A percentile compares a stretch with the other conserved stretches of the same genome.
Evolutionary conservation across 30 jellyfish, hydroid and myxozoan genomes (phyloP).

Genomic region (Pseudorhiza aurosa): DNA sequence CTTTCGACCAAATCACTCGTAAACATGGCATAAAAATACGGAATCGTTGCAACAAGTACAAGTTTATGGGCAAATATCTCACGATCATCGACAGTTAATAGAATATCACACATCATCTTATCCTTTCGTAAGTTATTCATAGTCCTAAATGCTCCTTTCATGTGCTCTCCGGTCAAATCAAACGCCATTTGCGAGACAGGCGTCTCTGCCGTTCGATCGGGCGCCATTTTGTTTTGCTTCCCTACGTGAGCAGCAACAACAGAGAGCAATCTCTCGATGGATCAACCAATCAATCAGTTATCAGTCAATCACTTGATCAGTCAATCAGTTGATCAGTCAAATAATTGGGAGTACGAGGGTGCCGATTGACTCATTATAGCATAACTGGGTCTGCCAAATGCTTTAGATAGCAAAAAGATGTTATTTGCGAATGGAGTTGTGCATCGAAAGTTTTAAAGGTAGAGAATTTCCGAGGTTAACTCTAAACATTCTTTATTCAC

Average conservation of each 20-base stretch:
- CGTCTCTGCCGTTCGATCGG: conserved; percentile 31
- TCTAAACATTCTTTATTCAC: too few relatives aligned
- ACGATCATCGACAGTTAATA: conserved; percentile 68
- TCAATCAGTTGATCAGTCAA: too few relatives aligned
- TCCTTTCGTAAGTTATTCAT: conserved; percentile 69
- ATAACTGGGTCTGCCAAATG: too few relatives aligned
- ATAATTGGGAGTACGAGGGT: too few relatives aligned
- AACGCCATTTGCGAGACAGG: conserved; percentile 58
- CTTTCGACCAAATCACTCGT: conserved; percentile 90
- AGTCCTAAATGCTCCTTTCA: conserved; percentile 78
- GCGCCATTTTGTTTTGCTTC: conserved; percentile 57
- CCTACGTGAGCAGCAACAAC: not conserved
- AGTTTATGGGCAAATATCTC: conserved; percentile 92
- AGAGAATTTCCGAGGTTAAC: too few relatives aligned
- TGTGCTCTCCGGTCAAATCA: conserved; percentile 88
- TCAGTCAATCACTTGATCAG: too few relatives aligned
- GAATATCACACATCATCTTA: conserved; percentile 77
- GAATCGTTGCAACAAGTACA: conserved; percentile 90
- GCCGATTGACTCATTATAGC: too few relatives aligned
- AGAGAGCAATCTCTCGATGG: not conserved
- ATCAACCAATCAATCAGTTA: too few relatives aligned
- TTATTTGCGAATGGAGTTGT: too few relatives aligned
- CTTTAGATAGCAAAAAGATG: too few relatives aligned
- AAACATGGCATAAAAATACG: conserved; percentile 96
- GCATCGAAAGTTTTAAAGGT: too few relatives aligned